phyloP scores from a whole-genome alignment of 2,888 invertebrate genomes.

The Limnephilus rhombicus region DNA sequence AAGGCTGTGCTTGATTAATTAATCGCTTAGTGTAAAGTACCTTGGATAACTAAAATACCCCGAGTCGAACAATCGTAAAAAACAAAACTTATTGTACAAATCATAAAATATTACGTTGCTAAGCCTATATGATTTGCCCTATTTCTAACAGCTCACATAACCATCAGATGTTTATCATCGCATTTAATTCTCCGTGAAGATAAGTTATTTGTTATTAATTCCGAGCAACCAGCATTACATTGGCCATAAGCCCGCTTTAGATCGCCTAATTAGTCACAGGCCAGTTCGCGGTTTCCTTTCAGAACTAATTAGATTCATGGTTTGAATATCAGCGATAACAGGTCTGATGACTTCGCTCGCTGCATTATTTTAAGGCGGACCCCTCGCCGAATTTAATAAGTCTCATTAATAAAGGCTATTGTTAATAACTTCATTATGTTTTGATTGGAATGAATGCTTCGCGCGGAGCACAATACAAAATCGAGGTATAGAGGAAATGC shows the following conservation, averaged over 20 bases:
- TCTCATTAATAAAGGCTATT: not conserved
- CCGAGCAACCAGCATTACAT: not conserved
- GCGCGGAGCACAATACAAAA: not conserved
- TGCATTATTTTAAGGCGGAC: not conserved
- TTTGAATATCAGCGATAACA: not conserved
- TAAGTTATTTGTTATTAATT: slow-evolving; percentile 1
- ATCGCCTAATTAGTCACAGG: not conserved
- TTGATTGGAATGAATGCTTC: not conserved
- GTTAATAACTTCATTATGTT: not conserved
- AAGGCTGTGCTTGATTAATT: too few species aligned
- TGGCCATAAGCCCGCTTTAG: not conserved
- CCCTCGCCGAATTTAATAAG: not conserved
- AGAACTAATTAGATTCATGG: not conserved
- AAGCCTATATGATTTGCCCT: not conserved
- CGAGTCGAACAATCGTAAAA: too few species aligned
- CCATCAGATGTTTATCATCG: not conserved
- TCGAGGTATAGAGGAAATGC: not conserved
- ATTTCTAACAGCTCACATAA: not conserved
- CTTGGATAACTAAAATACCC: too few species aligned
- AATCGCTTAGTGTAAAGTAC: too few species aligned
- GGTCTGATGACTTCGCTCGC: not conserved
- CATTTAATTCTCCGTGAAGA: not conserved
- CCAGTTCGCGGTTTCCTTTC: not conserved
- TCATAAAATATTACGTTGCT: too few species aligned
- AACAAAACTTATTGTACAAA: too few species aligned